Percentiles rank a stretch among this genome's conserved stretches.
phyloP scores from a whole-genome alignment of 2,113 vertebrate species.

The Tenrec ecaudatus region DNA sequence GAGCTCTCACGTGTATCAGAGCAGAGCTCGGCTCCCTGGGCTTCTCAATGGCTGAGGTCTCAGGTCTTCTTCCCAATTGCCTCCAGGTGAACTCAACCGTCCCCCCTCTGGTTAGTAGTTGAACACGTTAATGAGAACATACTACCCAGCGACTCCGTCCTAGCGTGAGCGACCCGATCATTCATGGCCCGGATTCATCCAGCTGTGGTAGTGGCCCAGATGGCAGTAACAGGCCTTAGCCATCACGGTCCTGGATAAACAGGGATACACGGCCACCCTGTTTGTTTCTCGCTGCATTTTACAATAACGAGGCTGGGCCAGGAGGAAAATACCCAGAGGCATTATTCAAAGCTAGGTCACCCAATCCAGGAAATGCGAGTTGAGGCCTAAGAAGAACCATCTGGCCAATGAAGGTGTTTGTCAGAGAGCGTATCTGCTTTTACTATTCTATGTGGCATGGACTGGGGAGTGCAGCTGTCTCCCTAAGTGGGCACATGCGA shows the following conservation, averaged over 20 bases:
- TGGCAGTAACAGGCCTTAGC: neutral
- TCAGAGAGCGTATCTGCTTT: slow-evolving; percentile 36
- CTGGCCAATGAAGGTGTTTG: slow-evolving; percentile 67
- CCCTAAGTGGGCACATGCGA: slow-evolving; percentile 34
- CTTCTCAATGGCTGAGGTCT: neutral
- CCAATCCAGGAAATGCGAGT: slow-evolving; percentile 64
- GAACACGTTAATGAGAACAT: neutral
- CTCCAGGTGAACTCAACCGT: neutral
- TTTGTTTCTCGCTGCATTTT: neutral
- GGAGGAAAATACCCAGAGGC: slow-evolving; percentile 54
- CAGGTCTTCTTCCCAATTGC: too few species aligned
- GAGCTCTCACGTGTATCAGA: neutral
- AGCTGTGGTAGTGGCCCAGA: neutral
- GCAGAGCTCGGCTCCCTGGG: neutral
- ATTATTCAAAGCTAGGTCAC: slow-evolving; percentile 15
- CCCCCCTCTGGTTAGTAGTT: neutral
- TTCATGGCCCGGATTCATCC: neutral
- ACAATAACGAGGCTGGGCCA: neutral
- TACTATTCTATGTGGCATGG: slow-evolving; percentile 5
- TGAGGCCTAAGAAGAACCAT: slow-evolving; percentile 57
- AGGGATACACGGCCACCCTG: neutral
- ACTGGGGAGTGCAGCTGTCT: slow-evolving; percentile 53
- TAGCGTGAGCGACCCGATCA: neutral
- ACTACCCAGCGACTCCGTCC: neutral
- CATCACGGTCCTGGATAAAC: neutral